Conservation (phyloP, 2,888 invertebrate genomes). For the Folsomia candida region DNA sequence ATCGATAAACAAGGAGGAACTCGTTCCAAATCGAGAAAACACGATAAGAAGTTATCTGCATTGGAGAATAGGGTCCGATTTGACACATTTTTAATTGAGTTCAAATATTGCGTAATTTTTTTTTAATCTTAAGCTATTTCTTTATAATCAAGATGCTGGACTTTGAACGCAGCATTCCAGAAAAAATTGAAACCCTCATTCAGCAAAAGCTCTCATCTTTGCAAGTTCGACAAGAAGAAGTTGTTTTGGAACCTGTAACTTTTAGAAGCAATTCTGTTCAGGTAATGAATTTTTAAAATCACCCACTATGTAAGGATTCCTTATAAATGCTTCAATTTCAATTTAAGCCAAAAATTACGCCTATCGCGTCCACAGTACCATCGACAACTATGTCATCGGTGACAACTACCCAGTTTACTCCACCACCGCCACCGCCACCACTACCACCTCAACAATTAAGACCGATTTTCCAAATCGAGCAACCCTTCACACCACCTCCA, state of each 20-base stretch:
- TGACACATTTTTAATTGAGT: neutral
- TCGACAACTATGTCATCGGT: too few relatives aligned
- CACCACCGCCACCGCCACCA: too few relatives aligned
- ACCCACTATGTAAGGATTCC: too few relatives aligned
- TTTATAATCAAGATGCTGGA: slow-evolving; percentile 7
- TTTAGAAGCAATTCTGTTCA: too few relatives aligned
- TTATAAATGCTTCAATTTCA: too few relatives aligned
- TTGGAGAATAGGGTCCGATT: slow-evolving; percentile 33
- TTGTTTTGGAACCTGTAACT: too few relatives aligned
- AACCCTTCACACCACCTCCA: neutral
- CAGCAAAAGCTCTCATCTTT: slow-evolving; percentile 21
- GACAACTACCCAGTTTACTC: too few relatives aligned
- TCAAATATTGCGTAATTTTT: neutral
- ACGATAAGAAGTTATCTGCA: slow-evolving; percentile 23
- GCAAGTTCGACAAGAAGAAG: too few relatives aligned
- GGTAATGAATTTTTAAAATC: too few relatives aligned
- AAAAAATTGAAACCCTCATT: slow-evolving; percentile 27
- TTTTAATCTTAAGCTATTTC: neutral
- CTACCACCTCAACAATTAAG: too few relatives aligned
- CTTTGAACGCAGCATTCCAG: slow-evolving; percentile 25
- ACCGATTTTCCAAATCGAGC: neutral
- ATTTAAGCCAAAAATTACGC: too few relatives aligned
- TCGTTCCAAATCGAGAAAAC: slow-evolving; percentile 17
- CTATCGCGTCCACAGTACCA: too few relatives aligned
- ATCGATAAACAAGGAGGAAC: slow-evolving; percentile 30